Evolutionary conservation across 1,140 invertebrate species (phyloP), one percentile per base, ranked within the genome.

Genomic region (Lepidurus packardi): DNA sequence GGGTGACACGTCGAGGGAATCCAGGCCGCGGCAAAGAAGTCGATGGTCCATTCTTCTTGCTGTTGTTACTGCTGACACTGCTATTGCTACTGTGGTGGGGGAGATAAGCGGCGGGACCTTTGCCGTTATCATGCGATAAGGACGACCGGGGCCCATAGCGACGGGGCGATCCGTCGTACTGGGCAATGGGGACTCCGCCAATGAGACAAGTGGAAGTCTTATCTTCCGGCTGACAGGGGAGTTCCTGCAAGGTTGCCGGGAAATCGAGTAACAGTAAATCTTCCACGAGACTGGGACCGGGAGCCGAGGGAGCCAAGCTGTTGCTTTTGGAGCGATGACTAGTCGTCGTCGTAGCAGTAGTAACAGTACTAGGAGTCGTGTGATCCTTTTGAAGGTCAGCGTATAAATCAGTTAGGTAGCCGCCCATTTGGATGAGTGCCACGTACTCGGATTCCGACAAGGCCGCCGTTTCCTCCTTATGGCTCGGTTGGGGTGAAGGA

Each of bases 151-250:
- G 86, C 4, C 94, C 94, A 84, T 96, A 96, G 80, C 94, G 89
- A 80, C 93, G 88, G 5, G 94, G 95, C 47, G 94, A 96, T 25
- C 93, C 94, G 80, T 95, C 94, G 84, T 97, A 97, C 81, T 96
- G 93, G 45, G 93, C 93, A 82, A 95, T 95, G 13, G 93, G 93
- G 81, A 95, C 85, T 85, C 91, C 92, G 34, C 94, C 94, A 84
- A 96, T 96, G 75, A 95, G 90, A 81, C 92, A 89, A 74, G 91
- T 88, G 10, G 92, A 42, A 34, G 78, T 74, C 43, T 53, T 43
- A 47, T 47, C 81, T 43, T 78, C 78, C 73, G 81, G 75, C 74
- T 82, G n/a, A 53, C 73, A 43, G 41, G 44, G 65, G 10, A 21
- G 42, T 10, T 47, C 42, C 10, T 44, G 43, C 7, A 34, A 65